Evolutionary conservation across 2,113 vertebrate genomes (phyloP), one percentile per base, ranked within the genome.

Genomic region (Bubo bubo): DNA sequence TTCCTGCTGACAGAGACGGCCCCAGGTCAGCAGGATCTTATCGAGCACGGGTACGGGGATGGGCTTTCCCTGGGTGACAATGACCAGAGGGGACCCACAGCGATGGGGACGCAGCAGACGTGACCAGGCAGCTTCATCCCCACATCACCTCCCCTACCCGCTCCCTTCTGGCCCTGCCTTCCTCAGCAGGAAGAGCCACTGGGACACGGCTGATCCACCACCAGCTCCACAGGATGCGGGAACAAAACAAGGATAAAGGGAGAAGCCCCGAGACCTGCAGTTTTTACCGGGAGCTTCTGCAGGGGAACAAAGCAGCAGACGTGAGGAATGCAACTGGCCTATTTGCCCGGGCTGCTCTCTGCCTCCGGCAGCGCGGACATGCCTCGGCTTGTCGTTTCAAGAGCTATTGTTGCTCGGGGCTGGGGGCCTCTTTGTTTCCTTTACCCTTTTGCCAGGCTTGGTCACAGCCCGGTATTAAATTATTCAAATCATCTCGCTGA

Each of bases 341-440:
- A 82, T 95, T 88, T 89, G 97, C 88, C 64, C 50, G 9, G 66
- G 89, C 94, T 81, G 93, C 67, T 74, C 91, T 68, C 28, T 72
- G 96, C 96, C 96, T 90, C 60, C 37, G 93, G 94, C 93, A 32
- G 80, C 60, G 23, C 37, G 68, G 95, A 97, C 92, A 56, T 90
- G 97, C 82, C 93, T 90, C 56, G 8, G 93, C 97, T 90, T 97
- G 97, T 91, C 79, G 67, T 72, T 95, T 62, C 94, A 73, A 88
- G 90, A 95, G 92, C 93, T 92, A 88, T 94, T 97, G 94, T 97
- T 94, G 93, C 86, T 97, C 64, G 76, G 94, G 96, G 89, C 93
- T 90, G 94, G 95, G 96, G 96, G 92, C 95, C 94, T 96, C 96
- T 96, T 92, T 95, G 96, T 93, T 93, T 95, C 96, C 93, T 94